Evolutionary conservation across 2,888 invertebrate genomes (phyloP), one percentile per base, ranked within the genome.

Genomic region (Eupithecia insigniata): DNA sequence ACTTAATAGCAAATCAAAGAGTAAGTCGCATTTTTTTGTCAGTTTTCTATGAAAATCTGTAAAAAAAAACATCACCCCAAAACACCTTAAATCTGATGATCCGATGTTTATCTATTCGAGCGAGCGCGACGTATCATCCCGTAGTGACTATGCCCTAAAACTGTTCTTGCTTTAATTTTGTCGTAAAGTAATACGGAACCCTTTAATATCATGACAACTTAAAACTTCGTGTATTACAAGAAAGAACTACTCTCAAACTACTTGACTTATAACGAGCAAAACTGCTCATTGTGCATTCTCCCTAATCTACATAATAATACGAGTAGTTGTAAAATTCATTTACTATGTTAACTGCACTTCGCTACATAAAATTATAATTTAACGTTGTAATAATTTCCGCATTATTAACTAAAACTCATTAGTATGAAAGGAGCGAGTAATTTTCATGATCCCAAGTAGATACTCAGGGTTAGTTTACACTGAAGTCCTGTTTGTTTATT

Each of bases 341-440:
- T 55, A 14, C 34, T 16, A 22, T 64, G 22, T 51, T 65, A 66
- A 66, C 51, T 72, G 72, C 69, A 66, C 32, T 66, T 61, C 58
- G 36, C 28, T 18, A 58, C 65, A 68, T 58, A 51, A 61, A 66
- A 69, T 72, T 36, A n/a, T 26, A 72, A 22, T 65, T 46, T 66
- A 55, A 64, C 51, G 22, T 7, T 7, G 43, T 55, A 43, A 68
- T 68, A 46, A 68, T 69, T 64, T 73, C 58, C 58, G 43, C 67
- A 70, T 34, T 60, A 61, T 66, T 66, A 72, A 66, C 66, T 30
- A 36, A 39, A 70, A 58, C 70, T 70, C 67, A 70, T 70, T 67
- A 73, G 67, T 64, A 32, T 70, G 64, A 70, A 58, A 70, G 67
- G 51, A 60, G 58, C 34, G 43, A 65, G 68, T 68, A 28, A 66